These are phyloP conservation scores for Colaptes auratus DNA, from an alignment of 2,113 vertebrate genomes.

Conservation along the genomic window DNA sequence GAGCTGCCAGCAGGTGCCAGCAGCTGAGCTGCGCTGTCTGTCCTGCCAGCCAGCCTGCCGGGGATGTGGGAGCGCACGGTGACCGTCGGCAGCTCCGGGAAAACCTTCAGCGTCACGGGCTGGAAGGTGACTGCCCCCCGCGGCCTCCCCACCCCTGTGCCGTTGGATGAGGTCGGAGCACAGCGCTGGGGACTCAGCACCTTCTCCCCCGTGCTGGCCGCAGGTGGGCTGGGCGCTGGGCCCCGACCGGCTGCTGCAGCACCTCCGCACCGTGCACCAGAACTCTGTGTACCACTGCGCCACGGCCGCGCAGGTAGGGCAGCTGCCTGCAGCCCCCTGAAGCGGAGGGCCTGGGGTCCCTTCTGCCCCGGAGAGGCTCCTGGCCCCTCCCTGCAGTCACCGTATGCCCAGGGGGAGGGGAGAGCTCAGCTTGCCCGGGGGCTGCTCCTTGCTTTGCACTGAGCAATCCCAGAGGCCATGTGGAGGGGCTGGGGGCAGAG, in stretches of 20 bases:
- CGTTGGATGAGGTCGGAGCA: not conserved
- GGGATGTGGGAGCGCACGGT: conserved; percentile 96
- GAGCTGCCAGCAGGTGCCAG: not conserved
- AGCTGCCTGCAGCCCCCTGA: not conserved
- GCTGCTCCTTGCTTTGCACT: not conserved
- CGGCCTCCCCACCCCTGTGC: not conserved
- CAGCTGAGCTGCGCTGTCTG: not conserved
- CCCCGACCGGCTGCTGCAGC: conserved; percentile 81
- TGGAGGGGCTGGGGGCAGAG: not conserved
- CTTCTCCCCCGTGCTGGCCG: not conserved
- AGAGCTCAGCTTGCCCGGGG: not conserved
- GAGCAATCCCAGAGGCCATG: not conserved
- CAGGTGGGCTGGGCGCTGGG: conserved; percentile 94
- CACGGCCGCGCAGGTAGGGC: conserved; percentile 87
- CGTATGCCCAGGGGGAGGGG: not conserved
- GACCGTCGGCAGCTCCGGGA: conserved; percentile 89
- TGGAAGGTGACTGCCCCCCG: conserved; percentile 84
- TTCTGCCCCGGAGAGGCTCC: not conserved
- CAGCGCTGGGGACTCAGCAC: not conserved
- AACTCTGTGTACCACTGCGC: conserved; percentile 89
- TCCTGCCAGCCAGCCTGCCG: conserved; percentile 84
- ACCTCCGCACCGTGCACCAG: conserved; percentile 89
- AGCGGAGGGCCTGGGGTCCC: not conserved
- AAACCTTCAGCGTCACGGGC: conserved; percentile 92
- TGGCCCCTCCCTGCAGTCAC: not conserved